Percentiles rank a stretch among this genome's conserved stretches.
Conservation (phyloP, 2,888 invertebrate genomes). For the Cybosia mesomella region DNA sequence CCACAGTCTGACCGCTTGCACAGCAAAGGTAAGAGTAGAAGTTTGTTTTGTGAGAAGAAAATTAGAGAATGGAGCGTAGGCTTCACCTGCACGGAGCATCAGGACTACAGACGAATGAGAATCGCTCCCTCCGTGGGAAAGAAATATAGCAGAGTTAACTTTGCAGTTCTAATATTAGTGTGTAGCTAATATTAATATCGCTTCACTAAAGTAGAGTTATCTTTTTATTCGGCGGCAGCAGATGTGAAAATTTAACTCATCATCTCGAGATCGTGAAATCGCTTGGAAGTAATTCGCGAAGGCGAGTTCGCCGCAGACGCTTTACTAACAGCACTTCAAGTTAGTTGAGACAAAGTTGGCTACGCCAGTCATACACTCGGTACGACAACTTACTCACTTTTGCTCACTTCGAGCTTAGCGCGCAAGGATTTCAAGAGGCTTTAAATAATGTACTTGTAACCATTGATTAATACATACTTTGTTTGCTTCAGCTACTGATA, state of each 20-base stretch:
- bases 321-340: slow-evolving; percentile 74
- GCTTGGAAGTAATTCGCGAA: slow-evolving; percentile 77
- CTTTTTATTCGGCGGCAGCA: slow-evolving; percentile 46
- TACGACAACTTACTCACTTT: slow-evolving; percentile 76
- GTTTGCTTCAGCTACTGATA: not conserved
- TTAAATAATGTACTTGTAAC: slow-evolving; percentile 40
- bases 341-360: slow-evolving; percentile 73
- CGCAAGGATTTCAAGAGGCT: slow-evolving; percentile 52
- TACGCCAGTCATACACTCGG: slow-evolving; percentile 73
- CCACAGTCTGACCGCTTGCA: too few relatives aligned
- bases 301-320: slow-evolving; percentile 73
- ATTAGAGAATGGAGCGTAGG: too few relatives aligned
- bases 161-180: too few relatives aligned
- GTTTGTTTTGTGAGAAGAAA: too few relatives aligned
- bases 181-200: not conserved
- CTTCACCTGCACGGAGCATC: too few relatives aligned
- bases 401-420: slow-evolving; percentile 61
- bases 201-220: slow-evolving; percentile 23
- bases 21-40: too few relatives aligned
- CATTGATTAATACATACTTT: slow-evolving; percentile 11
- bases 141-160: too few relatives aligned
- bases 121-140: too few relatives aligned
- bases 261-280: slow-evolving; percentile 77
- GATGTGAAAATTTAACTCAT: slow-evolving; percentile 71
- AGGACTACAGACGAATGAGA: too few relatives aligned